Base-by-base conservation (phyloP, 2,888 invertebrate species). In the Drosophila ustulata region DNA sequence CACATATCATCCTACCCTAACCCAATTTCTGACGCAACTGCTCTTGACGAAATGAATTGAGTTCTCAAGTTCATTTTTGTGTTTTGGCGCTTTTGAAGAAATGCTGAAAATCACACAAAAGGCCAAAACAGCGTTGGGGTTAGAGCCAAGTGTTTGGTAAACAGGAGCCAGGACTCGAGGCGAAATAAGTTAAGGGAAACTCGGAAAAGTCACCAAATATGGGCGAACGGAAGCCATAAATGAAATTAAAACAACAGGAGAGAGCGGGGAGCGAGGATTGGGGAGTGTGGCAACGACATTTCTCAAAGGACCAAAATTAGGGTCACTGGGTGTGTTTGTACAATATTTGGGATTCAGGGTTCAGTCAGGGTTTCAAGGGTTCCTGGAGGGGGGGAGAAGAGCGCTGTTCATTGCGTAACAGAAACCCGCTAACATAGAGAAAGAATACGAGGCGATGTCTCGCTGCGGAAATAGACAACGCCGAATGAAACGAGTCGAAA, bases 271-370 rank as follows among this genome's bases (percentile, higher is more conserved):
- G 18, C 18, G 18, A 1, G 18, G 18, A 18, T 18, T 18, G 71
- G 55, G 72, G 8, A 70, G 73, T 66, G 30, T 59, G 87, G 55
- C 85, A 72, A 59, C 65, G 80, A 80, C 76, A 82, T 79, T 82
- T 88, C 89, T 82, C 89, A 70, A 80, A 88, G 82, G 82, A 83
- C 89, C 74, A 88, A 90, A 91, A 90, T 90, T 90, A 91, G 89
- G 90, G 91, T 90, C 91, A 90, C 89, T 91, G 88, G 91, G 91
- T 89, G 91, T 88, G 91, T 88, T 72, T 78, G 75, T 78, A 41
- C 1, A 41, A 41, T 41, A 81, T 72, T 82, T 82, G 74, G 71
- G 75, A 59, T 62, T 51, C 65, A 59, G 59, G 23, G 26, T 51
- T 58, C 45, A 30, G 65, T 30, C 55, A 32, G 37, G 63, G 59